These are phyloP conservation scores for Podarcis muralis DNA, from an alignment of 2,113 vertebrate genomes.

Conservation along the genomic window DNA sequence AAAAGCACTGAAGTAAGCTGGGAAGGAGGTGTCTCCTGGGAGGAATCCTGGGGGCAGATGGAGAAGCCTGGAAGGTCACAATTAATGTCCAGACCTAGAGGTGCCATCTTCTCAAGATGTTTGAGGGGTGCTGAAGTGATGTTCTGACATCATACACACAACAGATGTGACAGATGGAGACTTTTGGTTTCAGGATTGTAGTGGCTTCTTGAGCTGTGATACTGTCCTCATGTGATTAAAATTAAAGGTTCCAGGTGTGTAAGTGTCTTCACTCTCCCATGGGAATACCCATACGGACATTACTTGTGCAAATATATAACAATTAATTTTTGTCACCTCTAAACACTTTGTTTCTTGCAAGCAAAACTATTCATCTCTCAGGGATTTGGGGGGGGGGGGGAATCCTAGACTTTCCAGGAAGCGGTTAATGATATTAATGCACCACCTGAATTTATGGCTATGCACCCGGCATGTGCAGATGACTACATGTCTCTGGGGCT, in stretches of 20 bases:
- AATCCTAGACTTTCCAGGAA: not conserved
- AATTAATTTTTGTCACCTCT: rapidly evolving
- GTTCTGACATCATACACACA: no score
- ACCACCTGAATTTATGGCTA: not conserved
- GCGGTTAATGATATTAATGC: not conserved
- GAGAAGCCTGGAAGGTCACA: no score
- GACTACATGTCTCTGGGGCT: not conserved
- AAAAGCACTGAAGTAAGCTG: no score
- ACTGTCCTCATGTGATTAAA: not conserved
- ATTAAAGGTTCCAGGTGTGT: not conserved
- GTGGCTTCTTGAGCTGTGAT: not conserved
- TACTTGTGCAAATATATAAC: not conserved
- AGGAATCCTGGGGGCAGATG: no score
- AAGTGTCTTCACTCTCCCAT: not conserved
- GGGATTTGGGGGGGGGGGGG: not conserved
- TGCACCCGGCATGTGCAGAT: not conserved
- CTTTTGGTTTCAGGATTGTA: not conserved
- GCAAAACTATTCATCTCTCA: rapidly evolving
- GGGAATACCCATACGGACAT: not conserved
- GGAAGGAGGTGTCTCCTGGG: no score
- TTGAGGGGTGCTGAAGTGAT: no score
- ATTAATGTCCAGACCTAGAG: no score
- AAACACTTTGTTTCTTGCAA: not conserved
- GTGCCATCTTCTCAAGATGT: no score
- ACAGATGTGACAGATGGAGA: not conserved